These are phyloP conservation scores for Agrotis puta DNA, from an alignment of 2,888 invertebrate genomes.

Conservation along the genomic window DNA sequence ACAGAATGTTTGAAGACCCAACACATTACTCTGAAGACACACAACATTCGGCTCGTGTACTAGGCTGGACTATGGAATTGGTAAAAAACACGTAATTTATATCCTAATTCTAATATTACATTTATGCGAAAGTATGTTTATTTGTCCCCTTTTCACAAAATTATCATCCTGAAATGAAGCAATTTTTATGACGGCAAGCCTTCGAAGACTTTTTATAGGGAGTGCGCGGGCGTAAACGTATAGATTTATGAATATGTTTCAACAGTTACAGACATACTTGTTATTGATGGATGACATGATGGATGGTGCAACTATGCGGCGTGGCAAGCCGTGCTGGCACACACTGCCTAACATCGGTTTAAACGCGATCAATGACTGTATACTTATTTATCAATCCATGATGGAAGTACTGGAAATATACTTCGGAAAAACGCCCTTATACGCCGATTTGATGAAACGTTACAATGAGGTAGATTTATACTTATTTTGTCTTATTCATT, in stretches of 20 bases:
- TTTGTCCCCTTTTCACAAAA: too few species aligned
- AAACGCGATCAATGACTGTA: slow-evolving; percentile 37
- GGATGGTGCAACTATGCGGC: slow-evolving; percentile 28
- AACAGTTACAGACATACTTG: slow-evolving; percentile 18
- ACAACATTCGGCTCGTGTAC: slow-evolving; percentile 25
- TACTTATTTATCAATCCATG: slow-evolving; percentile 21
- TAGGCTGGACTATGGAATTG: slow-evolving; percentile 47
- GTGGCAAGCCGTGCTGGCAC: slow-evolving; percentile 38
- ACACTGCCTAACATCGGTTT: slow-evolving; percentile 6
- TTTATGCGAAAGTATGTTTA: too few species aligned
- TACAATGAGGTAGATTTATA: slow-evolving; percentile 20
- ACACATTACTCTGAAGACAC: slow-evolving; percentile 26
- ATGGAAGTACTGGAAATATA: slow-evolving; percentile 19
- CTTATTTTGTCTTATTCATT: too few species aligned
- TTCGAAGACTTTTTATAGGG: too few species aligned
- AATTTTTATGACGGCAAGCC: too few species aligned
- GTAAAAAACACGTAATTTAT: slow-evolving; percentile 9
- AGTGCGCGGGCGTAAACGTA: too few species aligned
- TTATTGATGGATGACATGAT: slow-evolving; percentile 33
- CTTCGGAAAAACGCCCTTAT: slow-evolving; percentile 17
- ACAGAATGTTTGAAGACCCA: slow-evolving; percentile 34
- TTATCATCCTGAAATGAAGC: too few species aligned
- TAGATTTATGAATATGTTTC: background rate
- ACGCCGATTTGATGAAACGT: slow-evolving; percentile 16
- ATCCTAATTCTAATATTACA: too few species aligned